phyloP scores from a whole-genome alignment of 2,888 invertebrate species.

The Loripinus fragilis region DNA sequence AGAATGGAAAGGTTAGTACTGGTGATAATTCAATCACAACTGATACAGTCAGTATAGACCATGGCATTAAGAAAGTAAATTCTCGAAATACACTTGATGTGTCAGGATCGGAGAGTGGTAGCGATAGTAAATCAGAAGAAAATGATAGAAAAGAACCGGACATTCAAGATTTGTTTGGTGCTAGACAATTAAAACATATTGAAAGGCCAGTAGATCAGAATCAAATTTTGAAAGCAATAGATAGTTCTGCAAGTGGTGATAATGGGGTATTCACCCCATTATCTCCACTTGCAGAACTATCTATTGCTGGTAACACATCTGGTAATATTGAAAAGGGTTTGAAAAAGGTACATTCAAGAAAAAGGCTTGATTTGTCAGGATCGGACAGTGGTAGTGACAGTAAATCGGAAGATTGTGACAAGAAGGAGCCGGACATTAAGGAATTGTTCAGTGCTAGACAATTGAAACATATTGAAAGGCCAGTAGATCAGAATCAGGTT shows the following conservation, averaged over 20 bases:
- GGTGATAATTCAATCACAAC: not conserved
- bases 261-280: no score
- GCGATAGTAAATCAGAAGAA: not conserved
- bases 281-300: no score
- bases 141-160: not conserved
- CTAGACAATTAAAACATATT: slow-evolving; percentile 8
- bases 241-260: no score
- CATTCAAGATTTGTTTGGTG: not conserved
- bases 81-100: not conserved
- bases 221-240: not conserved
- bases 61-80: not conserved
- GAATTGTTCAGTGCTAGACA: not conserved
- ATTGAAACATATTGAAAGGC: slow-evolving; percentile 14
- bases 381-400: not conserved
- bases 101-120: not conserved
- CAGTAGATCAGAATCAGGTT: not conserved
- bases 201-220: slow-evolving; percentile 1
- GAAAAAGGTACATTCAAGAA: not conserved
- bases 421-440: not conserved
- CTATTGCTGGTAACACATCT: no score
- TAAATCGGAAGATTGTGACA: not conserved
- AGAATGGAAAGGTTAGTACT: no score
- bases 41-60: not conserved
- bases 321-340: not conserved
- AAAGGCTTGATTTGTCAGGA: not conserved